phyloP scores from a whole-genome alignment of 2,888 invertebrate genomes.

The Ormyrus pomaceus region DNA sequence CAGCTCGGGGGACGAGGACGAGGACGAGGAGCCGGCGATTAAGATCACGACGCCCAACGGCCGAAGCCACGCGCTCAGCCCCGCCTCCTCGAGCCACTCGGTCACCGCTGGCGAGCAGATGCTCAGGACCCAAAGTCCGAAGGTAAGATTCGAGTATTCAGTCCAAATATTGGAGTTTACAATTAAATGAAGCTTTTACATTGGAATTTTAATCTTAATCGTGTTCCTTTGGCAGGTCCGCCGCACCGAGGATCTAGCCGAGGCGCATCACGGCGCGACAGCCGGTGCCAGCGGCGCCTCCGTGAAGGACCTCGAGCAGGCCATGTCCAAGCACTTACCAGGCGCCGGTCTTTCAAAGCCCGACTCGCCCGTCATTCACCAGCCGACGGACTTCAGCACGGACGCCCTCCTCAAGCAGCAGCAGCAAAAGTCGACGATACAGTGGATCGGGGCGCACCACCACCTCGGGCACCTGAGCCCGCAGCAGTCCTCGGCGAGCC shows the following conservation, averaged over 20 bases:
- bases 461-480: constrained; percentile 79
- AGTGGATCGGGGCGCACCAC: constrained; percentile 93
- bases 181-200: no score
- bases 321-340: constrained; percentile 96
- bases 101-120: constrained; percentile 72
- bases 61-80: constrained; percentile 78
- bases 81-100: constrained; percentile 82
- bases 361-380: constrained; percentile 79
- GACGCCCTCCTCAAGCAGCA: constrained; percentile 89
- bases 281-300: constrained; percentile 79
- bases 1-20: constrained; percentile 77
- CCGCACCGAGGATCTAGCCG: constrained; percentile 69
- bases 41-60: constrained; percentile 76
- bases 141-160: constrained; percentile 56
- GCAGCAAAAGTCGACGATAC: constrained; percentile 89
- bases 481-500: constrained; percentile 79
- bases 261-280: constrained; percentile 52
- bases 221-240: constrained; percentile 29
- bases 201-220: no score
- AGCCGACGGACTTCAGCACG: constrained; percentile 91
- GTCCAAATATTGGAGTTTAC: no score
- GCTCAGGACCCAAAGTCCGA: constrained; percentile 71
- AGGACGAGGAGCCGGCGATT: constrained; percentile 74
- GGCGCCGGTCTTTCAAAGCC: constrained; percentile 77
- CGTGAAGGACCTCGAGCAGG: constrained; percentile 95